These are phyloP conservation scores for Lacerta agilis DNA, from an alignment of 2,797 vertebrate genomes.

Conservation along the genomic window DNA sequence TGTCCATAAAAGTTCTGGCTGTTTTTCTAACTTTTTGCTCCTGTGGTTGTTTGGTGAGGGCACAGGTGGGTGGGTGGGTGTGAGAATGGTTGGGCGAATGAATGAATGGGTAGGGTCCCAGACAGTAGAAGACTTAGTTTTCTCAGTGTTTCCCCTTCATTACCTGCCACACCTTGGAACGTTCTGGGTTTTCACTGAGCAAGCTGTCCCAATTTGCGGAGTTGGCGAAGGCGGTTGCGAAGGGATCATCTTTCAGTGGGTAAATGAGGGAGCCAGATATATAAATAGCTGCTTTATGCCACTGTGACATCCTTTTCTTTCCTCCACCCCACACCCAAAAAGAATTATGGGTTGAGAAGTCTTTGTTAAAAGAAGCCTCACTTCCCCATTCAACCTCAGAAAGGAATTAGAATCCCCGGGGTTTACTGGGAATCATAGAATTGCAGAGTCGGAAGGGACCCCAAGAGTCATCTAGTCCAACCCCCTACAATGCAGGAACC, in stretches of 20 bases:
- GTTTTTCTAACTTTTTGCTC: conserved; percentile 68
- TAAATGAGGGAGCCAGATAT: neutral
- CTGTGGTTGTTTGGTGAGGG: conserved; percentile 35
- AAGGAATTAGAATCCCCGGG: neutral
- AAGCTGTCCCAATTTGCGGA: neutral
- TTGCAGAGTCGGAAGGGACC: too few relatives aligned
- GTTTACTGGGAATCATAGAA: neutral
- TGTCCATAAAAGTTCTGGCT: conserved; percentile 74
- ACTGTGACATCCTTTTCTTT: neutral
- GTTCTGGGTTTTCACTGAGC: neutral
- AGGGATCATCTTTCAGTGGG: neutral
- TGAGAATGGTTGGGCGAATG: too few relatives aligned
- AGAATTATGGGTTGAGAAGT: neutral
- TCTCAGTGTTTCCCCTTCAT: neutral
- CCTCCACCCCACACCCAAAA: neutral
- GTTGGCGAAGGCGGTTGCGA: neutral
- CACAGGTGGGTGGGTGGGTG: neutral
- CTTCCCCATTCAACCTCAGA: neutral
- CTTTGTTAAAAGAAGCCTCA: neutral
- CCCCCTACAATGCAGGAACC: too few relatives aligned
- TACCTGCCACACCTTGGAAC: neutral
- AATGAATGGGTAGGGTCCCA: too few relatives aligned
- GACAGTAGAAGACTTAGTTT: neutral
- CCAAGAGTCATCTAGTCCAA: too few relatives aligned
- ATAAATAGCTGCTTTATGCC: neutral